Evolutionary conservation across 2,797 vertebrate genomes (phyloP).

Genomic region (Cossypha heuglini): DNA sequence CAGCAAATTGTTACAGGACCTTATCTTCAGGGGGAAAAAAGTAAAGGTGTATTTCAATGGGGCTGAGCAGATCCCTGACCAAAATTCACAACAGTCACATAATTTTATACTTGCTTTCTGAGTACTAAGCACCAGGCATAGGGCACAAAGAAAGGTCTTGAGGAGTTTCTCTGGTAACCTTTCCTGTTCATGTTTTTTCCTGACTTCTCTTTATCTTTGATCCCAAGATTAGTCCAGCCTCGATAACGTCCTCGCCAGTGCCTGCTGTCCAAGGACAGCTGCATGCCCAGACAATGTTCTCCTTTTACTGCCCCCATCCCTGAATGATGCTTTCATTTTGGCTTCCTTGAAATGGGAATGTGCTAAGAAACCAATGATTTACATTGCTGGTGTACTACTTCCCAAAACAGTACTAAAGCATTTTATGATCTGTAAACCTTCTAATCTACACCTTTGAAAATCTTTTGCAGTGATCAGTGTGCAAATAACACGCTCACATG

Average conservation of each 20-base stretch:
- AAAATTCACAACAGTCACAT: neutral
- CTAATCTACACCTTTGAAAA: neutral
- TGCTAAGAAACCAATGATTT: neutral
- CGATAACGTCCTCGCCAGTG: accelerated
- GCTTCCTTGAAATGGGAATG: neutral
- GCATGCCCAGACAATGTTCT: neutral
- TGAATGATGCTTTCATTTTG: neutral
- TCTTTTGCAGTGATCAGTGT: neutral
- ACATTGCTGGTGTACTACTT: neutral
- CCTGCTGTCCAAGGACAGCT: neutral
- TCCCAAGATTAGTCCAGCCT: neutral
- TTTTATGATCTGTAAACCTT: neutral
- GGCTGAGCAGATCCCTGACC: neutral
- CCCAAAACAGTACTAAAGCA: neutral
- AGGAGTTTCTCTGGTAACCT: neutral
- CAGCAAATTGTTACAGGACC: neutral
- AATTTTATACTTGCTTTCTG: neutral
- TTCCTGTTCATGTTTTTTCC: neutral
- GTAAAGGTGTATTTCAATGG: neutral
- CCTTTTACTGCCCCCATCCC: neutral
- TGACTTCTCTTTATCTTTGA: neutral
- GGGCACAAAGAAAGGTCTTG: neutral
- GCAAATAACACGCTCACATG: neutral
- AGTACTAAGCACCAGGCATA: neutral
- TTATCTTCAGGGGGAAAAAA: neutral